Conservation (phyloP, 2,113 vertebrate species). For the Bubo bubo region DNA sequence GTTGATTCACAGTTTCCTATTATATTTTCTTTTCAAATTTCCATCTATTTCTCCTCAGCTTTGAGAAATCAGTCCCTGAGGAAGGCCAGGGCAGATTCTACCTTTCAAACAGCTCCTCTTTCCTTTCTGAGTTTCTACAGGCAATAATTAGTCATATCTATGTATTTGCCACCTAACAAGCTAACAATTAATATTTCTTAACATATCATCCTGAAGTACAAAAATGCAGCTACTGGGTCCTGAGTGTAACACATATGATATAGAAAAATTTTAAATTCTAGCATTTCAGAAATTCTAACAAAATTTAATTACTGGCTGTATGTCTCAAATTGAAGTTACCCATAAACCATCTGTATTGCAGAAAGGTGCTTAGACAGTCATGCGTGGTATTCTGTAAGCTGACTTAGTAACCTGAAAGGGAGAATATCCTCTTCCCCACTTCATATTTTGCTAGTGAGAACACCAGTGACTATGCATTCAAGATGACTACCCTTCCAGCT, state of each 20-base stretch:
- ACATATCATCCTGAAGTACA: neutral
- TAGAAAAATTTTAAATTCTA: neutral
- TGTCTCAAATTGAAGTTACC: neutral
- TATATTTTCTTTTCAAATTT: neutral
- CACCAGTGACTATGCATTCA: neutral
- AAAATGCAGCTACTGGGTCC: neutral
- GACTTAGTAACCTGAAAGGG: neutral
- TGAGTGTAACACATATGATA: neutral
- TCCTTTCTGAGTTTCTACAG: neutral
- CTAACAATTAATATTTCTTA: neutral
- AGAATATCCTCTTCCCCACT: neutral
- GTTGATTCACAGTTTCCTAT: neutral
- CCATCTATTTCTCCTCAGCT: neutral
- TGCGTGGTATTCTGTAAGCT: neutral
- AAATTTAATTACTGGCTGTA: neutral
- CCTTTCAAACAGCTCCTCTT: neutral
- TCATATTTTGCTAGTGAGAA: neutral
- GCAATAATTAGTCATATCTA: neutral
- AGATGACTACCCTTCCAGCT: neutral
- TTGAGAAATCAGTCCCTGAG: neutral
- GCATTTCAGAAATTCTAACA: neutral
- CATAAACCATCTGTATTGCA: neutral
- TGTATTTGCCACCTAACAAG: neutral
- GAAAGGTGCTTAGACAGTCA: neutral
- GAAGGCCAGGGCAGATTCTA: neutral